Conservation (phyloP, 2,797 vertebrate species). For the Trichosurus vulpecula region DNA sequence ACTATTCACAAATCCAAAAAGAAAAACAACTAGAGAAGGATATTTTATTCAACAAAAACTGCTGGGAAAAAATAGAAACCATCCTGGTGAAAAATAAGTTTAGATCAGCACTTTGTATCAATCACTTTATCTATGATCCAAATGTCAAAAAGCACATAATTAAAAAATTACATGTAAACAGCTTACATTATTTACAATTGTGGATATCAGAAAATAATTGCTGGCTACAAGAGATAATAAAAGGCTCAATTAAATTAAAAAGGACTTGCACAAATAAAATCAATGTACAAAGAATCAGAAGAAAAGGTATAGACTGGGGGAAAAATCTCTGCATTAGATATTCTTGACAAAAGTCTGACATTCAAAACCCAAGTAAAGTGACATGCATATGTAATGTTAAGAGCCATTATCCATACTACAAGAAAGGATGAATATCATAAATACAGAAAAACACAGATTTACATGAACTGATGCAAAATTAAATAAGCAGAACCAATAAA, state of each 20-base stretch:
- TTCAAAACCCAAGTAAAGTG: not conserved
- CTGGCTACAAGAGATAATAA: not conserved
- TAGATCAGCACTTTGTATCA: not conserved
- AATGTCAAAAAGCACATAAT: not conserved
- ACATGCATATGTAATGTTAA: not conserved
- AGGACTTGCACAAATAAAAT: not conserved
- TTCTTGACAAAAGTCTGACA: not conserved
- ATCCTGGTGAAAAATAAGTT: not conserved
- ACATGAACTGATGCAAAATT: not conserved
- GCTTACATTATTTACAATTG: not conserved
- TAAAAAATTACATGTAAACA: too few species aligned
- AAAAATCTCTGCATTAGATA: not conserved
- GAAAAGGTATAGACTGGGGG: not conserved
- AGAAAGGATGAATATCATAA: not conserved
- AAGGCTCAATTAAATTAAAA: not conserved
- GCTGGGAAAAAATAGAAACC: not conserved
- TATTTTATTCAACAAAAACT: not conserved
- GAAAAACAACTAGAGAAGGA: too few species aligned
- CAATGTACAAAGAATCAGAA: not conserved
- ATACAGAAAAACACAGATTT: not conserved
- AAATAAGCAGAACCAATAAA: not conserved
- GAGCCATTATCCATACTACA: not conserved
- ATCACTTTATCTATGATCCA: not conserved
- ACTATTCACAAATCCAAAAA: not conserved
- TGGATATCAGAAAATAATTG: not conserved